These are phyloP conservation scores for Smithornis capensis DNA, from an alignment of 2,113 vertebrate species.

Conservation along the genomic window DNA sequence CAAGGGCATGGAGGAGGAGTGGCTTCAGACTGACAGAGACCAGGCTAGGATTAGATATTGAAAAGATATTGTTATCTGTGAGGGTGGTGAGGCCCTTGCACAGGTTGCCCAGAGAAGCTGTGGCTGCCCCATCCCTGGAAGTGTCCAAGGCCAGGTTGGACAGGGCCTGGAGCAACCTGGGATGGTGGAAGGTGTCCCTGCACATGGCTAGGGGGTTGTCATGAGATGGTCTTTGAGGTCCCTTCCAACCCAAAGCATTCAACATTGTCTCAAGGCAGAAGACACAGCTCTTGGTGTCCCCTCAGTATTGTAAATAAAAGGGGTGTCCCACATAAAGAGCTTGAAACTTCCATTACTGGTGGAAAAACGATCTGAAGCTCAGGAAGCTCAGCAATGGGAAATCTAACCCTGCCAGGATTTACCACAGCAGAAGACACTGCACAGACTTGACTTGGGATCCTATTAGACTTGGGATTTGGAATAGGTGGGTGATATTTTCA, in stretches of 20 bases:
- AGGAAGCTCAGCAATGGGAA: not conserved
- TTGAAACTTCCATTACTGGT: not conserved
- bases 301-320: not conserved
- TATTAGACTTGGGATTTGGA: not conserved
- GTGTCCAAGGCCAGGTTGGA: fast-evolving
- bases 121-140: not conserved
- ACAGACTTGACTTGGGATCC: not conserved
- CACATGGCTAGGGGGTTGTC: not conserved
- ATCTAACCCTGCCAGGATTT: not conserved
- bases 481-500: not conserved
- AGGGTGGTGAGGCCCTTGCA: not conserved
- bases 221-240: not conserved
- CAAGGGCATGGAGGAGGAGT: not conserved
- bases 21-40: not conserved
- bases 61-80: not conserved
- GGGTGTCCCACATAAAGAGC: not conserved
- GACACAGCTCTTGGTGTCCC: not conserved
- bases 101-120: not conserved
- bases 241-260: not conserved
- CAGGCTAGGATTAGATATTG: not conserved
- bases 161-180: fast-evolving
- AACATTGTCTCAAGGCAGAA: not conserved
- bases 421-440: not conserved
- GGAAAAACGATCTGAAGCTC: not conserved
- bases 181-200: not conserved